Evolutionary conservation across 2,888 invertebrate genomes (phyloP), one percentile per base, ranked within the genome.

Genomic region (Hipparchia sbordonii): DNA sequence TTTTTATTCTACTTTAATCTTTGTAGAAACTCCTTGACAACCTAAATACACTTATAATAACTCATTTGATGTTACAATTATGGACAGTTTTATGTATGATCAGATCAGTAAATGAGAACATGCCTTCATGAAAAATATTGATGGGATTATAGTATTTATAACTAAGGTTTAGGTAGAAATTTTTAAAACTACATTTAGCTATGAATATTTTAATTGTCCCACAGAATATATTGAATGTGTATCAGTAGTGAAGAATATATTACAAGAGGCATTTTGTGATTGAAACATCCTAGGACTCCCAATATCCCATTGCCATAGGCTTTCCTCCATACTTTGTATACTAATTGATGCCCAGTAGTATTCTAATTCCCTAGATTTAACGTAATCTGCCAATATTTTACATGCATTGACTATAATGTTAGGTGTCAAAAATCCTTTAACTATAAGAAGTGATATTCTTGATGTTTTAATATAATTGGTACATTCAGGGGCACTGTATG

Each of bases 131-230:
- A 23, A 23, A 23, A 23, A 23, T 23, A 23, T 23, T 23, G 23
- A 23, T 23, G 23, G 23, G 23, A 23, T 23, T 23, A 23, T 23
- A 1, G 1, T 0, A 23, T 23, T 23, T 23, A 23, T 23, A 23
- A 23, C 23, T 23, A 23, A 23, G 23, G 23, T 0, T 23, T 12
- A 10, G 9, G 0, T 51, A 51, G 10, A 6, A 6, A 33, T 52
- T 33, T 52, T 2, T 72, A 75, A 63, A 70, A 60, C 7, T 7
- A 70, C 67, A 61, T 69, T 5, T 7, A 52, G 33, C 74, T 83
- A 92, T 75, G 90, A 84, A 87, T 89, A 92, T 77, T 90, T 92
- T 87, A 93, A 82, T 88, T 91, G 86, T 54, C 91, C 90, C 60
- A 89, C 80, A 71, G 84, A 86, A 79, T 89, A 87, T 65, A 89